Conservation (phyloP, 2,113 vertebrate genomes). For the Furnarius figulus region DNA sequence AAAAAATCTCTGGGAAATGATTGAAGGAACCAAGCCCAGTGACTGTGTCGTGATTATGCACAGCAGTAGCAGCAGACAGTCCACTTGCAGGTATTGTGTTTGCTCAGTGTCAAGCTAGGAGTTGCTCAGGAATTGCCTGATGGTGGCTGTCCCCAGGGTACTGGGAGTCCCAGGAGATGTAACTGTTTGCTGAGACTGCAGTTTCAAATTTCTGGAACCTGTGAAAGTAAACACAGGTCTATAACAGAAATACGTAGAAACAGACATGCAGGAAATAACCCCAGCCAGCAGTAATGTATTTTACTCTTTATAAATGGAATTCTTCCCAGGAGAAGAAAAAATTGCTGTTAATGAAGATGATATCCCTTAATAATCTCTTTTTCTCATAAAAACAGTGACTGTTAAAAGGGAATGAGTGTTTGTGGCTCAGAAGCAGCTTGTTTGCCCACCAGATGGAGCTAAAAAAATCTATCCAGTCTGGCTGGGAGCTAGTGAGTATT, state of each 20-base stretch:
- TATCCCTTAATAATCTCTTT: not conserved
- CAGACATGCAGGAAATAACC: not conserved
- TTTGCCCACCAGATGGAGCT: not conserved
- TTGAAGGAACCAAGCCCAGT: not conserved
- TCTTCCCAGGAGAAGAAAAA: not conserved
- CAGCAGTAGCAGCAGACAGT: not conserved
- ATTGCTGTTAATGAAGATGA: not conserved
- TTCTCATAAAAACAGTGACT: not conserved
- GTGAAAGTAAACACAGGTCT: not conserved
- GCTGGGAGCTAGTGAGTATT: fast-evolving
- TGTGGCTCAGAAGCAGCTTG: not conserved
- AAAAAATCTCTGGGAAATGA: not conserved
- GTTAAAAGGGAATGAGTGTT: not conserved
- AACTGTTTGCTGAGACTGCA: not conserved
- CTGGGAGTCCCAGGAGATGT: not conserved
- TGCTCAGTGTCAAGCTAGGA: not conserved
- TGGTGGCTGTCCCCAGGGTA: not conserved
- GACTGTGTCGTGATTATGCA: not conserved
- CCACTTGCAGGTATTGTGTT: not conserved
- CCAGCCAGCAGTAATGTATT: not conserved
- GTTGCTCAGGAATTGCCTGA: not conserved
- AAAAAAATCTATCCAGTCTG: not conserved
- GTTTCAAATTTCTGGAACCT: not conserved
- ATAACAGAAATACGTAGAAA: not conserved
- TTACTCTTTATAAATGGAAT: not conserved